A percentile compares a stretch with the other conserved stretches of the same genome.
Conservation (phyloP, 1,140 invertebrate species). For the Eurytemora carolleeae region DNA sequence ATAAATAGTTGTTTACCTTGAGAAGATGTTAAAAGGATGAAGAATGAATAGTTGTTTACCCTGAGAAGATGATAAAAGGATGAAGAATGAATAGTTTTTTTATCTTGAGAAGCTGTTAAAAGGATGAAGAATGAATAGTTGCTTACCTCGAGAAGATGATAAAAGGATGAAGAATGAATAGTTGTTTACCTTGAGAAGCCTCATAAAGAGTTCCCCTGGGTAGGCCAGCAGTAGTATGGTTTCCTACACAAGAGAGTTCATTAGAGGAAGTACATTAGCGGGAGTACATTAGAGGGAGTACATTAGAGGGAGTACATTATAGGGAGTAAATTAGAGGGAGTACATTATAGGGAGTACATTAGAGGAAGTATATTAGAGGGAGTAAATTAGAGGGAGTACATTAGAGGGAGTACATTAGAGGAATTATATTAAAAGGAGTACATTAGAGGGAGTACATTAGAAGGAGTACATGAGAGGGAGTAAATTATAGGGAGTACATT, state of each 20-base stretch:
- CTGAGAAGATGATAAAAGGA: neutral
- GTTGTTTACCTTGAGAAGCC: constrained; percentile 33
- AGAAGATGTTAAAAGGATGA: no score
- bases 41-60: neutral
- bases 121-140: neutral
- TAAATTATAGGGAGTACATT: neutral
- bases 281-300: neutral
- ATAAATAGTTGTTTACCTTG: no score
- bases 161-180: neutral
- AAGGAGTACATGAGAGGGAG: neutral
- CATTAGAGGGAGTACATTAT: constrained; percentile 2
- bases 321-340: neutral
- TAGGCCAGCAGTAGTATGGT: constrained; percentile 62
- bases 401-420: neutral
- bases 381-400: neutral
- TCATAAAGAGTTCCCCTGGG: constrained; percentile 76
- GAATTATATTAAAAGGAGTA: neutral
- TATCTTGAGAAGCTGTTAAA: no score
- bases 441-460: neutral
- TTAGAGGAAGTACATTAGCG: constrained; percentile 4
- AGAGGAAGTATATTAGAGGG: neutral
- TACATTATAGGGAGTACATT: neutral
- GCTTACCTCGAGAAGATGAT: neutral
- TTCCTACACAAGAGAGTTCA: constrained; percentile 35
- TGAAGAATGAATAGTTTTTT: neutral